Percentiles rank a stretch among this genome's conserved stretches.
These are phyloP conservation scores for Galaxias olidus DNA, from an alignment of 2,797 vertebrate species.

Conservation along the genomic window DNA sequence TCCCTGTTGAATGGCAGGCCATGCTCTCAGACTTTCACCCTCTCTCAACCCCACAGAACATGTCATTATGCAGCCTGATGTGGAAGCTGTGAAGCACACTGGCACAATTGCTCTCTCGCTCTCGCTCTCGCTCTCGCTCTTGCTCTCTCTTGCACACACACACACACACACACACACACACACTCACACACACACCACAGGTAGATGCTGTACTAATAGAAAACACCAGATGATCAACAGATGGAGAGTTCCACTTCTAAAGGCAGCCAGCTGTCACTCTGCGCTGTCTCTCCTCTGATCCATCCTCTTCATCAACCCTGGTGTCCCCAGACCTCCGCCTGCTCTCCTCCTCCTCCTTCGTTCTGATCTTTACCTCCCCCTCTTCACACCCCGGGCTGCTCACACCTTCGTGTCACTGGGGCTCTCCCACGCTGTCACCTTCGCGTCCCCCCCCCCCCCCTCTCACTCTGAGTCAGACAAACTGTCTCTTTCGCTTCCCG, in stretches of 20 bases:
- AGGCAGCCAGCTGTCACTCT: constrained; percentile 13
- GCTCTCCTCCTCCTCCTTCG: not conserved
- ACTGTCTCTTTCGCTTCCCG: too few species aligned
- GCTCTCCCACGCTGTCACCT: not conserved
- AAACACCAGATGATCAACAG: constrained; percentile 15
- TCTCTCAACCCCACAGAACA: not conserved
- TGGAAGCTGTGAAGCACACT: not conserved
- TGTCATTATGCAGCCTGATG: not conserved
- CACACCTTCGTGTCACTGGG: constrained; percentile 10
- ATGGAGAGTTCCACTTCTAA: not conserved
- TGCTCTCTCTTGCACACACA: not conserved
- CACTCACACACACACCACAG: not conserved
- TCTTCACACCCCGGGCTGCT: constrained; percentile 29
- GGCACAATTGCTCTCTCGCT: not conserved
- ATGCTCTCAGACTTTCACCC: too few species aligned
- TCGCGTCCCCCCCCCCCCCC: not conserved
- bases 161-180: not conserved
- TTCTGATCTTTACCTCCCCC: too few species aligned
- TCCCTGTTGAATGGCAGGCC: not conserved
- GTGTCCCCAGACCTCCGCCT: not conserved
- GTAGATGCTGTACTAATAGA: not conserved
- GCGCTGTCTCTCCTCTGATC: not conserved
- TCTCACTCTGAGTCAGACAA: too few species aligned
- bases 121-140: too few species aligned
- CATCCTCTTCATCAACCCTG: not conserved